Percentiles rank a stretch among this genome's conserved stretches.
These are phyloP conservation scores for Dolichallabes microphthalmus DNA, from an alignment of 2,113 vertebrate genomes.

Conservation along the genomic window DNA sequence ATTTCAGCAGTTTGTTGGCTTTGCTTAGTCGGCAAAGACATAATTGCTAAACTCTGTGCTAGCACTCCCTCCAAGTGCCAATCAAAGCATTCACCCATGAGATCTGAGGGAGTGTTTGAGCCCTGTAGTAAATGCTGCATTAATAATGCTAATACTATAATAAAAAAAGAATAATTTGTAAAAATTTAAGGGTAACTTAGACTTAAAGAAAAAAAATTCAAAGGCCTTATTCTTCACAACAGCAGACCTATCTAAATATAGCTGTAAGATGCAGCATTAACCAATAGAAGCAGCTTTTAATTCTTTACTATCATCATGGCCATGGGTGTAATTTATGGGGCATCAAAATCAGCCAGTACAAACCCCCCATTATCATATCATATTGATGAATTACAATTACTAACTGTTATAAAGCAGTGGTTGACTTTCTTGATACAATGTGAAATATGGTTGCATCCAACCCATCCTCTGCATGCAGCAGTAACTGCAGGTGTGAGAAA, in stretches of 20 bases:
- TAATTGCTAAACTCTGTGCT: constrained; percentile 40
- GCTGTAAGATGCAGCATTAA: neutral
- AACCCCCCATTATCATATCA: too few species aligned
- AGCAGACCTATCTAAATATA: neutral
- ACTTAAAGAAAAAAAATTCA: neutral
- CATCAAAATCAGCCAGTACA: too few species aligned
- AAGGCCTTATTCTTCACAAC: neutral
- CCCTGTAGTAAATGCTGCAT: neutral
- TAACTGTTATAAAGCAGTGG: too few species aligned
- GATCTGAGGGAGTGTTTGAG: neutral
- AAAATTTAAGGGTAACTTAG: neutral
- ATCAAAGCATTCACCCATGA: constrained; percentile 38
- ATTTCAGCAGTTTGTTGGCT: constrained; percentile 47
- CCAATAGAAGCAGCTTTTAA: neutral
- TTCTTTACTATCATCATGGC: neutral
- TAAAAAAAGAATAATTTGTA: too few species aligned
- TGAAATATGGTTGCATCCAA: too few species aligned
- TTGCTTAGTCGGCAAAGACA: constrained; percentile 34
- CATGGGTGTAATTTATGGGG: too few species aligned
- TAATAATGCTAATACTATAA: too few species aligned
- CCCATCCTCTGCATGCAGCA: too few species aligned
- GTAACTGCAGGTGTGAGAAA: too few species aligned
- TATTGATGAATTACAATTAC: too few species aligned
- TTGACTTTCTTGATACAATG: too few species aligned
- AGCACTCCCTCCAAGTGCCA: constrained; percentile 27